A percentile compares a stretch with the other conserved stretches of the same genome.
phyloP scores from a whole-genome alignment of 2,888 invertebrate genomes.

The Gerris lacustris region DNA sequence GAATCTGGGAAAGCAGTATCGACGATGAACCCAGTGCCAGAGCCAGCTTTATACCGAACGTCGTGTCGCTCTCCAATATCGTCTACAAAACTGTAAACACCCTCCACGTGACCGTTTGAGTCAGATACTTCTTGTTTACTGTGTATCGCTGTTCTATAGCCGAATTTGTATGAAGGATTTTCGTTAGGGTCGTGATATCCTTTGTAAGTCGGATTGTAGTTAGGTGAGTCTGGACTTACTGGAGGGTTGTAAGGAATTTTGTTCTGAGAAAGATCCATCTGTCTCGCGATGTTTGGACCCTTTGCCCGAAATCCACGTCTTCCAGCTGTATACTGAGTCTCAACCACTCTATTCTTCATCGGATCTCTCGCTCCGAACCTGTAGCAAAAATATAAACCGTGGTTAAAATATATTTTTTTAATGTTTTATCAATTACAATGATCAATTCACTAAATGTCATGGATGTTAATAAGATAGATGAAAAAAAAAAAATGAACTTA shows the following conservation, averaged over 20 bases:
- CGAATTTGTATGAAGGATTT: slow-evolving; percentile 61
- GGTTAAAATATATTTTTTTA: no score
- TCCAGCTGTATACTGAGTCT: slow-evolving; percentile 62
- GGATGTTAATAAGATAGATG: no score
- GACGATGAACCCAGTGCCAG: slow-evolving; percentile 63
- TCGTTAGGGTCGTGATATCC: slow-evolving; percentile 63
- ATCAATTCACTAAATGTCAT: no score
- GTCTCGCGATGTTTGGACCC: slow-evolving; percentile 60
- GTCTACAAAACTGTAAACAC: slow-evolving; percentile 56
- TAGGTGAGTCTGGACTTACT: slow-evolving; percentile 31
- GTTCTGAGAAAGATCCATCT: slow-evolving; percentile 49
- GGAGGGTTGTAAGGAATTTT: slow-evolving; percentile 33
- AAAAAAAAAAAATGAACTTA: no score
- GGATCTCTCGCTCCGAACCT: slow-evolving; percentile 53
- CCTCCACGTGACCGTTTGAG: slow-evolving; percentile 48
- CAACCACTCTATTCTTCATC: slow-evolving; percentile 54
- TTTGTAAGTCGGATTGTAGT: slow-evolving; percentile 48
- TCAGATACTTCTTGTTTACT: slow-evolving; percentile 55
- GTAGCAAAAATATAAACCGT: slow-evolving; percentile 15
- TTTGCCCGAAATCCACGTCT: slow-evolving; percentile 62
- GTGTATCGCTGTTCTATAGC: slow-evolving; percentile 53
- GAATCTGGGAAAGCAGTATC: slow-evolving; percentile 56
- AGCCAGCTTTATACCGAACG: slow-evolving; percentile 62
- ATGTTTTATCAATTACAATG: no score
- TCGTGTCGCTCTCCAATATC: slow-evolving; percentile 63